These are phyloP conservation scores for Clivina fossor DNA, from an alignment of 2,888 invertebrate species.

Conservation along the genomic window DNA sequence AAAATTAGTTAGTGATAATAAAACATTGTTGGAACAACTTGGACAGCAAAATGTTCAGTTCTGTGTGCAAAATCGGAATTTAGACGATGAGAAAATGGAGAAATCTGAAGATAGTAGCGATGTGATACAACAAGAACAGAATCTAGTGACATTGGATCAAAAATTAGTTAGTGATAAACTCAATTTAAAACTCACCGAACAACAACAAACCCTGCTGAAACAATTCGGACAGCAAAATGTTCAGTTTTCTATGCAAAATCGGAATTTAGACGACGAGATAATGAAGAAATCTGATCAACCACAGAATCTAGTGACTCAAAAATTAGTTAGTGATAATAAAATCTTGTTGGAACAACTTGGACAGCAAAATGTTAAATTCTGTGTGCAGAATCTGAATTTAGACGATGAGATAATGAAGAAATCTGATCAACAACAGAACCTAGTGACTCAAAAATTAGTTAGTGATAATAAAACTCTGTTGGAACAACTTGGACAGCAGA, in stretches of 20 bases:
- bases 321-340: constrained; percentile 34
- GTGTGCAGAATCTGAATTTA: no score
- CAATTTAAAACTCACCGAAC: constrained; percentile 28
- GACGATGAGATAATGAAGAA: constrained; percentile 7
- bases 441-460: constrained; percentile 39
- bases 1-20: no score
- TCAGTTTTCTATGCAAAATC: constrained; percentile 28
- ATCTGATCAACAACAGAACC: constrained; percentile 40
- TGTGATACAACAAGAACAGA: no score
- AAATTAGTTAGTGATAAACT: constrained; percentile 35
- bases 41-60: background rate
- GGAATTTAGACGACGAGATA: background rate
- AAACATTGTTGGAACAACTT: constrained; percentile 28
- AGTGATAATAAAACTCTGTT: constrained; percentile 32
- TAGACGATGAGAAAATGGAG: no score
- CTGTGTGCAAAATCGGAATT: no score
- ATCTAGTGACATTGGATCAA: constrained; percentile 45
- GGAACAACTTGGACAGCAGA: background rate
- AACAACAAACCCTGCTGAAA: constrained; percentile 22
- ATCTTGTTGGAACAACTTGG: constrained; percentile 23
- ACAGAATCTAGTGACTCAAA: constrained; percentile 41
- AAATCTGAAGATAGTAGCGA: no score
- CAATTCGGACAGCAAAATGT: constrained; percentile 29
- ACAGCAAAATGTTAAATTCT: background rate
- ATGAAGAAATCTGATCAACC: constrained; percentile 37